A percentile compares a stretch with the other conserved stretches of the same genome.
Conservation (phyloP, 2,797 vertebrate genomes). For the Cryptoprocta ferox region DNA sequence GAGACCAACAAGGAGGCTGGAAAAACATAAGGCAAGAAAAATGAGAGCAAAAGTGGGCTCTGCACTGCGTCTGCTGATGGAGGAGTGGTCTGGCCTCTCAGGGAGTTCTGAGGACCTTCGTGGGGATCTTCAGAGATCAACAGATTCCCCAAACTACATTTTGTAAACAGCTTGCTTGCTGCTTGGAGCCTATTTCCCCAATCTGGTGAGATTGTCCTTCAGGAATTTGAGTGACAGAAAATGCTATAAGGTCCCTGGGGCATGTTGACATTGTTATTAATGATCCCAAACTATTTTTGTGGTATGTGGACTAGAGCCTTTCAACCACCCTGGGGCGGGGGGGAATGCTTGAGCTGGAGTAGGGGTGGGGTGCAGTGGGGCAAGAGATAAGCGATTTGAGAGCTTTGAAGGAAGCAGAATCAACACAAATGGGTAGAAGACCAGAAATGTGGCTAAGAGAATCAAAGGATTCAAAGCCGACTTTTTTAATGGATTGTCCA, state of each 20-base stretch:
- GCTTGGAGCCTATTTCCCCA: background rate
- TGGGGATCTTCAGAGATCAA: fast-evolving
- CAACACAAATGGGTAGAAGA: background rate
- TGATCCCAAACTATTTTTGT: background rate
- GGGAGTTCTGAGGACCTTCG: background rate
- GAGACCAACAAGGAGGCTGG: background rate
- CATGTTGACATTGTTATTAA: background rate
- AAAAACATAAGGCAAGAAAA: background rate
- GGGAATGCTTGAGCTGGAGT: background rate
- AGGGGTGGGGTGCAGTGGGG: too few species aligned
- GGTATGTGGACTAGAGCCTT: background rate
- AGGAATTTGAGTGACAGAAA: background rate
- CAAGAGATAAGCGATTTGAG: background rate
- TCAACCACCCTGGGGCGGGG: background rate
- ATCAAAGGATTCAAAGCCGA: background rate
- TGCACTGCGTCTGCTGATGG: fast-evolving
- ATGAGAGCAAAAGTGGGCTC: fast-evolving
- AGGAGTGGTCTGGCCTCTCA: background rate
- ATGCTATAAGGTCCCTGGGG: too few species aligned
- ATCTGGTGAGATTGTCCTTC: too few species aligned
- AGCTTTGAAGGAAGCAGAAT: background rate
- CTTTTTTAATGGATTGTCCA: background rate
- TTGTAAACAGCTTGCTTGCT: background rate
- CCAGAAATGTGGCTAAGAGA: background rate
- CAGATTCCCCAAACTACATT: background rate